Evolutionary conservation across 2,797 vertebrate genomes (phyloP), one percentile per base, ranked within the genome.

Genomic region (Poecilia velifera): DNA sequence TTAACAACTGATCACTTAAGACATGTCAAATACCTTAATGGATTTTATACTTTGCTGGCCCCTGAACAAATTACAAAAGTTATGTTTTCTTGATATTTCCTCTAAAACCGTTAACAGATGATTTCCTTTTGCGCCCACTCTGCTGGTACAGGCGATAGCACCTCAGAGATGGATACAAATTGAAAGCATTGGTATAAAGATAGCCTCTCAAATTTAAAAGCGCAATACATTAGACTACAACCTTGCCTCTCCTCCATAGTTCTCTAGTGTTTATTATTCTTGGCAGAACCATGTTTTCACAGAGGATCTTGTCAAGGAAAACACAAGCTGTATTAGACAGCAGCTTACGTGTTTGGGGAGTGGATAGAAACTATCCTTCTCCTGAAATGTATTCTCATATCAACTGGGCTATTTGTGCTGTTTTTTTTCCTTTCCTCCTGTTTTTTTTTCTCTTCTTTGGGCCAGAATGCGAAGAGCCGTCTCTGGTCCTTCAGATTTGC

Each of bases 341-440:
- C 66, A 76, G 75, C 57, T 81, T 73, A 66, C 86, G 75, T 82
- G 80, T 82, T 84, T 73, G 68, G 84, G 87, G 88, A 86, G 76
- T 78, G 53, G 74, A 79, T 78, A 59, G 76, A 86, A 83, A 49
- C 74, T 73, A 59, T 87, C 72, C 62, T 75, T 79, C 43, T 76
- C 74, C 73, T 83, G 71, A 84, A 73, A 85, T 70, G 73, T 84
- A 80, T 83, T 82, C 84, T 91, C 80, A 87, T 78, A 86, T 89
- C 82, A 87, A 72, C 85, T 77, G 41, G 55, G 77, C 72, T 78
- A 34, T 82, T 90, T 85, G 78, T 88, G 80, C 81, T 84, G 81
- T 79, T 89, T 70, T 87, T 57, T 18, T 31, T 7, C 6, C 55
- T 28, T 13, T 75, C 59, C 43, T 36, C 55, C 22, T 47, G 22